Base-by-base conservation (phyloP, 2,797 vertebrate species). In the Sebastes nivosus region DNA sequence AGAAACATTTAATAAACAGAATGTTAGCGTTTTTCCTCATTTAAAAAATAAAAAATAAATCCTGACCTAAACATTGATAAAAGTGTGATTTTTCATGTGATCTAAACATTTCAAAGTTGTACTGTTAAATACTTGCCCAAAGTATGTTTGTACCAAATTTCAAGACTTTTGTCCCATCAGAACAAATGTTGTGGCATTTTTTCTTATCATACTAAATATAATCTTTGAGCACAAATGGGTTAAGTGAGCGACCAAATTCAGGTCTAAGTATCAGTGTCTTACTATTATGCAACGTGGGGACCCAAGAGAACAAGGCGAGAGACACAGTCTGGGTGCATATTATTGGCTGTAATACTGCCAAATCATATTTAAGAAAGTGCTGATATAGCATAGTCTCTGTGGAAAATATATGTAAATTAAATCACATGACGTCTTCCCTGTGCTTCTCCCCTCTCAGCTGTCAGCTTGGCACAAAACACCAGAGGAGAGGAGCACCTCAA, bases 381-480 rank as follows among this genome's bases (percentile, higher is more conserved):
- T 13, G 20, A 66, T 75, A n/a, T 54, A 34, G 24, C 34, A n/a
- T 16, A 6, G 14, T 36, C 22, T 74, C 11, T 80, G n/a, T 77
- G 65, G 8, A 65, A 77, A 78, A 46, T 57, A 25, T 22, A 22
- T 66, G 12, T 58, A 34, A 30, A 72, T 72, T 2, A 63, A 75
- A 60, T 78, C 67, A 64, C n/a, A 18, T 74, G 29, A 72, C 55
- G 32, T 11, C 4, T 30, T 27, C 7, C 6, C 46, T 81, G 25
- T 77, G 42, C 32, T 67, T 72, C 32, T 20, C 5, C 29, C 8
- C 20, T 61, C 72, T 63, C 82, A 96, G 95, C 95, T 72, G 93
- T 96, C 84, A 96, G 93, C 81, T 77, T 96, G 89, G 80, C 86
- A 8, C 94, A 94, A 82, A 93, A 87, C 67, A 81, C 72, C 52